These are phyloP conservation scores for Sebastes itinus DNA, from an alignment of 2,797 vertebrate species.

Conservation along the genomic window DNA sequence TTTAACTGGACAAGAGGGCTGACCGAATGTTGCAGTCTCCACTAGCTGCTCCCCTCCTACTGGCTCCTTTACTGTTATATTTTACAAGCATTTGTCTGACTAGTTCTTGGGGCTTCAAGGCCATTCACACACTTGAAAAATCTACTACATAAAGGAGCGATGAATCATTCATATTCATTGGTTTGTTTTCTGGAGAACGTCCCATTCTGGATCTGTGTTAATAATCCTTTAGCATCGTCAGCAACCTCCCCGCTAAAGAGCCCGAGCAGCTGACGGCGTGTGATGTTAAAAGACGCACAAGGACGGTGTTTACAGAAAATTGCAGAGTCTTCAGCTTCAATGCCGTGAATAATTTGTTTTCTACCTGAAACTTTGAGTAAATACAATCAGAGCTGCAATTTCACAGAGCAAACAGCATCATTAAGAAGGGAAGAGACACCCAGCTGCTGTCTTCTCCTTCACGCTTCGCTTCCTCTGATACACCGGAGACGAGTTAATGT, in stretches of 20 bases:
- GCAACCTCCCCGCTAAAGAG: background rate
- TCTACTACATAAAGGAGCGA: background rate
- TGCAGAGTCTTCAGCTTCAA: background rate
- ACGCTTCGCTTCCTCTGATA: constrained; percentile 20
- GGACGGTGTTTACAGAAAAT: constrained; percentile 7
- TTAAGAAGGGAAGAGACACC: constrained; percentile 33
- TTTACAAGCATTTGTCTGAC: too few relatives aligned
- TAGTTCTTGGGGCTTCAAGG: too few relatives aligned
- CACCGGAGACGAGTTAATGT: constrained; percentile 21
- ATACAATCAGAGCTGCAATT: constrained; percentile 17
- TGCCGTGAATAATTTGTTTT: constrained; percentile 30
- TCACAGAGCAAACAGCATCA: constrained; percentile 33
- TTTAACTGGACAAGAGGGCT: background rate
- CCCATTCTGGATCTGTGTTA: background rate
- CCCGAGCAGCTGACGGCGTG: background rate
- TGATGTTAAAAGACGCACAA: background rate
- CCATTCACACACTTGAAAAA: background rate
- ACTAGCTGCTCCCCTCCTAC: too few relatives aligned
- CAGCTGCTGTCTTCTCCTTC: constrained; percentile 19
- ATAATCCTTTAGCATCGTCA: background rate
- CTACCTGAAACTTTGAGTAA: constrained; percentile 16
- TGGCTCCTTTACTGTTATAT: too few relatives aligned
- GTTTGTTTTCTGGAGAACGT: background rate
- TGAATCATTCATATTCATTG: background rate
- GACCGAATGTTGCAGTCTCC: too few relatives aligned